Base-by-base conservation (phyloP, 2,888 invertebrate species). In the Drosophila sordidula region DNA sequence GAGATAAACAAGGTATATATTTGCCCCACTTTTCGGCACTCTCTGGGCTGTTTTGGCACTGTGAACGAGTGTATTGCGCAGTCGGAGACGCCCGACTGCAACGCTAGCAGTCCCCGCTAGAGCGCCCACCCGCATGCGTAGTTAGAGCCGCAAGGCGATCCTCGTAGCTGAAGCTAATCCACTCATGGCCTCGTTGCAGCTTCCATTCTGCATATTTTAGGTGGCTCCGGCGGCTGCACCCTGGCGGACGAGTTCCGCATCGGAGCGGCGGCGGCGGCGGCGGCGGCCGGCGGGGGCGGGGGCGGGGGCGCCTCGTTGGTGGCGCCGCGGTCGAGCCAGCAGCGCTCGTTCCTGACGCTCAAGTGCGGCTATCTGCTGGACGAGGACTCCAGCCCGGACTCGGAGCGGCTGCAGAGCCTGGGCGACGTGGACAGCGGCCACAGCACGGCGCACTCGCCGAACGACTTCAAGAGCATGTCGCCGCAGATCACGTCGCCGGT, bases 391-490 rank as follows among this genome's bases (percentile, higher is more conserved):
- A 97, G 97, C 73, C 97, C 97, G 5, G 97, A 97, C 89, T 97
- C 97, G 25, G 97, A 97, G 88, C 94, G 96, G 71, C 93, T 97
- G 78, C 95, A 97, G 87, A 96, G 93, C 91, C 90, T 94, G 51
- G 95, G 94, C 4, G 95, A 96, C 89, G 95, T 96, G 11, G 98
- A 98, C 90, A 98, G 97, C 82, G 98, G 98, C 1, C 97, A 97
- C 90, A 97, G 97, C 80, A 97, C 97, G 18, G 97, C 97, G 47
- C 97, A 98, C 91, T 97, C 97, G 0, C 97, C 98, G 45, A 97
- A 97, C 81, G 97, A 97, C 26, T 96, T 96, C 52, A 97, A 97
- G 92, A 97, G 96, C 79, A 94, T 97, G 92, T 97, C 97, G 36
- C 97, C 96, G 9, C 92, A 92, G 85, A 88, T 92, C 18, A 95